These are phyloP conservation scores for Pelmatolapia mariae DNA, from an alignment of 2,113 vertebrate species.

Conservation along the genomic window DNA sequence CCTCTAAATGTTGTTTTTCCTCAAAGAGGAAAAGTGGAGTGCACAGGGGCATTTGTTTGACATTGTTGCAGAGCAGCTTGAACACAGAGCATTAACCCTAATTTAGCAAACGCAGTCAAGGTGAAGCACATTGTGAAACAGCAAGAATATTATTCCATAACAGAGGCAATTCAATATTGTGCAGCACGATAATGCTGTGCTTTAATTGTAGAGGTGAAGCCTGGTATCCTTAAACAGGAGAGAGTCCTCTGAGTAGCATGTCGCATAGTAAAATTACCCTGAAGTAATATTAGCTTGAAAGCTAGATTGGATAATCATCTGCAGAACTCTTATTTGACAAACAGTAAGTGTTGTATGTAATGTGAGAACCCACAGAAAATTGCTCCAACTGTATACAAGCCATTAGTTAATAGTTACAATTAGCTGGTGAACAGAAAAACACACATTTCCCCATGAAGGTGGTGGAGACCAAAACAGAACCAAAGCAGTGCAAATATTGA, in stretches of 20 bases:
- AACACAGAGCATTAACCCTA: not conserved
- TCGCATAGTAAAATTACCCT: not conserved
- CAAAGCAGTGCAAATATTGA: not conserved
- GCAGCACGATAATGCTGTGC: not conserved
- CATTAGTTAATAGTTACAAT: not conserved
- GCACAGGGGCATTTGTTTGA: not conserved
- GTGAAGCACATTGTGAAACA: not conserved
- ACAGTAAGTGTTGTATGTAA: not conserved
- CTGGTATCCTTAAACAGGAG: not conserved
- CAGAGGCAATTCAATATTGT: not conserved
- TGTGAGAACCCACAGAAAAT: not conserved
- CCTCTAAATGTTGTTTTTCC: slow-evolving; percentile 11
- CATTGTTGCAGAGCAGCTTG: not conserved
- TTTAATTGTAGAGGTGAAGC: not conserved
- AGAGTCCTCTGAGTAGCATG: not conserved
- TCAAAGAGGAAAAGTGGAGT: slow-evolving; percentile 4
- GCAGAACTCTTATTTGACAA: not conserved
- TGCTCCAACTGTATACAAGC: not conserved
- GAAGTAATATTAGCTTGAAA: not conserved
- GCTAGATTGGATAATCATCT: not conserved
- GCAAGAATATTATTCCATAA: not conserved
- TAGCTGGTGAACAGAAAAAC: not conserved
- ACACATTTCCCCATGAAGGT: not conserved
- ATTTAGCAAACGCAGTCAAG: not conserved
- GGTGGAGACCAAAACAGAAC: not conserved